These are phyloP conservation scores for Erebia palarica DNA, from an alignment of 2,888 invertebrate species.

Conservation along the genomic window DNA sequence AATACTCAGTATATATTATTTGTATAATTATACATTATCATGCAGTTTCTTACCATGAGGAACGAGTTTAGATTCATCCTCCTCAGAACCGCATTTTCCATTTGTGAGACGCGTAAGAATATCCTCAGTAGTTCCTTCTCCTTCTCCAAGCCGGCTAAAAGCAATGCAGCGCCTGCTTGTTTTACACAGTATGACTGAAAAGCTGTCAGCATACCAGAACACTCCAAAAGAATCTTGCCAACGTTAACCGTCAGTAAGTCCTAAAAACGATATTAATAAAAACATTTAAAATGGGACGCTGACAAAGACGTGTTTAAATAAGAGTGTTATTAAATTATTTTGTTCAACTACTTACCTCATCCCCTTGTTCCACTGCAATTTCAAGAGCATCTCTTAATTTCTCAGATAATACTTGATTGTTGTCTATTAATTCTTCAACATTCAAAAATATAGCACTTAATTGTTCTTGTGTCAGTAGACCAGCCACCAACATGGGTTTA, in stretches of 20 bases:
- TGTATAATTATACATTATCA: too few relatives aligned
- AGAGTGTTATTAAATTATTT: neutral
- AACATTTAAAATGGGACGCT: neutral
- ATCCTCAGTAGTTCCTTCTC: constrained; percentile 96
- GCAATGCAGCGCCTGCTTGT: constrained; percentile 93
- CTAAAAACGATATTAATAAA: constrained; percentile 52
- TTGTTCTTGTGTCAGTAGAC: constrained; percentile 94
- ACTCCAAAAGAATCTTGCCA: constrained; percentile 94
- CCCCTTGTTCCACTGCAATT: constrained; percentile 90
- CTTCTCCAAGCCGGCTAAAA: constrained; percentile 95
- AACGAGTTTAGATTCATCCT: constrained; percentile 99
- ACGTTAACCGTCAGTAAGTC: constrained; percentile 94
- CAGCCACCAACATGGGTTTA: constrained; percentile 96
- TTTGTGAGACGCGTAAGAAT: constrained; percentile 97
- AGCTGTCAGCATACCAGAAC: constrained; percentile 95
- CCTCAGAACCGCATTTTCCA: constrained; percentile 95
- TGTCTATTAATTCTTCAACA: constrained; percentile 94
- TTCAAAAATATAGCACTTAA: constrained; percentile 96
- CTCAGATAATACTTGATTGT: constrained; percentile 92
- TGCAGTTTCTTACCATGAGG: constrained; percentile 87
- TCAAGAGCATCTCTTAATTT: constrained; percentile 93
- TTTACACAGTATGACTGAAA: constrained; percentile 97
- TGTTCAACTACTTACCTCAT: constrained; percentile 82
- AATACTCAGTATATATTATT: too few relatives aligned
- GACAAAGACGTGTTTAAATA: neutral